Conservation (phyloP, 2,888 invertebrate genomes). For the Melanargia galathea region DNA sequence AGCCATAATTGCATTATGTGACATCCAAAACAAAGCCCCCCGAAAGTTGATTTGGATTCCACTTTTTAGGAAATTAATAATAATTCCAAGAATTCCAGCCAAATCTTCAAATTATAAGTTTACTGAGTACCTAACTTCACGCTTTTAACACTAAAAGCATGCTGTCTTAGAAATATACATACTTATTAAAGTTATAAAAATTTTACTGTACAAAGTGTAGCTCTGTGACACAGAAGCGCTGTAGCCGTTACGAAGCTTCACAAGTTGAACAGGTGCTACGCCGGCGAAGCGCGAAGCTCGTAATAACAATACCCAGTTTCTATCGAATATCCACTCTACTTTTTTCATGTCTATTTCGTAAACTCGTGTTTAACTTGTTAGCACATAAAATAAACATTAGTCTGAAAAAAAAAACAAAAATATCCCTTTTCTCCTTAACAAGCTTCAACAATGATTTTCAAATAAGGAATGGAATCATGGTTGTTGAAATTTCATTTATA, state of each 20-base stretch:
- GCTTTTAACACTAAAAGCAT: no score
- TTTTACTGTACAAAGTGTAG: slow-evolving; percentile 8
- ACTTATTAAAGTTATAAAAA: slow-evolving; percentile 22
- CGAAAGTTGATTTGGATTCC: neutral
- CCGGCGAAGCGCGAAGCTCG: slow-evolving; percentile 15
- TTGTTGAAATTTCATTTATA: no score
- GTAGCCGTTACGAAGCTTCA: neutral
- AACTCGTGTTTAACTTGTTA: neutral
- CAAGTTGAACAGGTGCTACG: slow-evolving; percentile 21
- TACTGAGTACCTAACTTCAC: neutral
- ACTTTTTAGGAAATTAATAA: neutral
- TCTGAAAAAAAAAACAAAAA: neutral
- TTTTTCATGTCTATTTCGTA: neutral
- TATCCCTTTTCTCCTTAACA: no score
- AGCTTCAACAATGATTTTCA: no score
- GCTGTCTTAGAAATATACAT: slow-evolving; percentile 1
- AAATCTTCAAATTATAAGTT: neutral
- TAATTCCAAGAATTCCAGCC: slow-evolving; percentile 7
- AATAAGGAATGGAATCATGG: no score
- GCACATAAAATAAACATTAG: neutral
- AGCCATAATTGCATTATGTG: neutral
- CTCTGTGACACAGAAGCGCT: slow-evolving; percentile 10
- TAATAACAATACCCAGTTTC: slow-evolving; percentile 11
- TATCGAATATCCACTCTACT: neutral
- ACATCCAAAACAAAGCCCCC: neutral